Evolutionary conservation across 1,140 invertebrate genomes (phyloP).

Genomic region (Heterodera schachtii): DNA sequence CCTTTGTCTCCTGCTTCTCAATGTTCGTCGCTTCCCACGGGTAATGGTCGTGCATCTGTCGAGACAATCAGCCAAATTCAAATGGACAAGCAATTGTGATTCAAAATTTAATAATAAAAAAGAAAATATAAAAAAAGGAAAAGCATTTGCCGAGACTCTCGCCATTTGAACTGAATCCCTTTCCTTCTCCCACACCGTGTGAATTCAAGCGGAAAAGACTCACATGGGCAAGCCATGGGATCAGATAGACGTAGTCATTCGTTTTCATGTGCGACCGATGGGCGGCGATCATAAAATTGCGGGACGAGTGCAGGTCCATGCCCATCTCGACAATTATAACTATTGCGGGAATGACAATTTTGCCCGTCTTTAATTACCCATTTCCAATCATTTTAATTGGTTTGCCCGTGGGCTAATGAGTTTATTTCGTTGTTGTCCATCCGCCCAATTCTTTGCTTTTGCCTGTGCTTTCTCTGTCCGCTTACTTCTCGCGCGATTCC

Average conservation of each 20-base stretch:
- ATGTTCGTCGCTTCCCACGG: conserved; percentile 64
- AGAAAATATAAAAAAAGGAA: no score
- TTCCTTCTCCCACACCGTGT: no score
- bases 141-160: no score
- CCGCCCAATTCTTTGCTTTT: no score
- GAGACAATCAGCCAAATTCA: no score
- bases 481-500: conserved; percentile 57
- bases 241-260: conserved; percentile 59
- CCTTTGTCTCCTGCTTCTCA: conserved; percentile 60
- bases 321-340: conserved; percentile 56
- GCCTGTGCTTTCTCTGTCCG: not conserved
- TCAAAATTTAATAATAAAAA: no score
- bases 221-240: conserved; percentile 65
- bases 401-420: no score
- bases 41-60: conserved; percentile 62
- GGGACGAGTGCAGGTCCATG: conserved; percentile 62
- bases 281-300: conserved; percentile 58
- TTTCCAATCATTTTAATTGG: no score
- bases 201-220: not conserved
- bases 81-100: no score
- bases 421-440: no score
- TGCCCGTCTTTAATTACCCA: no score
- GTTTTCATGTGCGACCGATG: conserved; percentile 58
- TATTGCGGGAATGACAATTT: not conserved
- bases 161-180: no score